phyloP scores from a whole-genome alignment of 2,113 vertebrate species.

The Rhinopomastus cyanomelas region DNA sequence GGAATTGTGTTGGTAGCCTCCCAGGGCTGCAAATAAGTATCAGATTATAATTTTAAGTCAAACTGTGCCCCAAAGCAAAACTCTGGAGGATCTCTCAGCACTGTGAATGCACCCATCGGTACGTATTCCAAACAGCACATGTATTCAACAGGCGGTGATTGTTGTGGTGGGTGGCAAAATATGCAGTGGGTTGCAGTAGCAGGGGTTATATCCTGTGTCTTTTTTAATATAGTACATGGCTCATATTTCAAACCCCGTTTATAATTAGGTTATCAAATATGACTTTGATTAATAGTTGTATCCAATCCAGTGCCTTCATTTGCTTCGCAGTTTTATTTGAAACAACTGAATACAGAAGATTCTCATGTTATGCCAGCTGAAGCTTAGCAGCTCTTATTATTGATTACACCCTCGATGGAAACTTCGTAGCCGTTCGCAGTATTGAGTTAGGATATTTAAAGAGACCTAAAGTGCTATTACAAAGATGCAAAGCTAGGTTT shows the following conservation, averaged over 20 bases:
- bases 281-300: conserved; percentile 67
- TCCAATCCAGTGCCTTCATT: conserved; percentile 56
- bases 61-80: not conserved
- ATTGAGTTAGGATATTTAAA: conserved; percentile 63
- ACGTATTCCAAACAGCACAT: not conserved
- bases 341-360: conserved; percentile 1
- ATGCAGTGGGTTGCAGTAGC: conserved; percentile 53
- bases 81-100: not conserved
- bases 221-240: conserved; percentile 61
- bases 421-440: conserved; percentile 56
- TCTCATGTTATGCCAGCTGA: conserved; percentile 27
- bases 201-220: conserved; percentile 57
- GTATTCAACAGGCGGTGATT: conserved; percentile 37
- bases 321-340: conserved; percentile 28
- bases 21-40: not conserved
- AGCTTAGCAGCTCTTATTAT: conserved; percentile 58
- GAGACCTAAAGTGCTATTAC: conserved; percentile 56
- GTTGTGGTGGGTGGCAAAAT: conserved; percentile 47
- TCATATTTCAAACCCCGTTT: conserved; percentile 64
- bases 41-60: conserved; percentile 5
- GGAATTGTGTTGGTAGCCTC: not conserved
- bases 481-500: conserved; percentile 71
- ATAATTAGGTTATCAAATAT: conserved; percentile 61
- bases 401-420: conserved; percentile 64
- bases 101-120: not conserved